Base-by-base conservation (phyloP, 64 coral and sea anemone species). In the Montipora cactus region DNA sequence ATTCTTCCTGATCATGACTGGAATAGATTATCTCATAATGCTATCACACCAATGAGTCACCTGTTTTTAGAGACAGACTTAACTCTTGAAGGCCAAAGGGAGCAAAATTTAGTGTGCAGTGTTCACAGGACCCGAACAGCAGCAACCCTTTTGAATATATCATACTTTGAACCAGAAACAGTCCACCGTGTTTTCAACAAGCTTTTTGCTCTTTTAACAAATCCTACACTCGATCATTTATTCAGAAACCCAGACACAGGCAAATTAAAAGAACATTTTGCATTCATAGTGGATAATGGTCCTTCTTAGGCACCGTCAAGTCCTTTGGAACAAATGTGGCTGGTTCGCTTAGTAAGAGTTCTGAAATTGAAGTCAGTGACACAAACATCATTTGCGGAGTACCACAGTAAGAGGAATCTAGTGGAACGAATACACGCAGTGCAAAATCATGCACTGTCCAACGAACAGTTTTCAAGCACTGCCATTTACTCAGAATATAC, bases 281-380 rank as follows among this genome's bases (percentile, higher is more conserved):
- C 75, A 21, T 93, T 93, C 74, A 79, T 93, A 10, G 91, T 93
- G 22, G 91, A 93, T 45, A 93, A 93, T 67, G 91, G 91, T 5
- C 91, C 91, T 21, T 73, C 70, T 4, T 82, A 93, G 67, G 81
- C 90, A 57, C 90, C 91, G n/a, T 78, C 81, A 25, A 93, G 47
- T 78, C 57, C 81, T 49, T 10, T 93, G 10, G 91, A 87, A 10
- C 28, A 20, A 9, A 84, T 93, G 81, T 93, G 91, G 91, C 8
- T 93, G 67, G 91, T 87, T 20, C 81, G 82, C 47, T 77, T 87
- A 6, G 73, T 62, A 53, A 77, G 22, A 37, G 16, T 81, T 19
- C 53, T 94, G 15, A 23, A 78, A 22, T 44, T 94, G 14, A 66
- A 94, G 51, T 73, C 58, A 47, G 51, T 94, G 23, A 55, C 72